Evolutionary conservation across 2,888 invertebrate genomes (phyloP), one percentile per base, ranked within the genome.

Genomic region (Dione juno): DNA sequence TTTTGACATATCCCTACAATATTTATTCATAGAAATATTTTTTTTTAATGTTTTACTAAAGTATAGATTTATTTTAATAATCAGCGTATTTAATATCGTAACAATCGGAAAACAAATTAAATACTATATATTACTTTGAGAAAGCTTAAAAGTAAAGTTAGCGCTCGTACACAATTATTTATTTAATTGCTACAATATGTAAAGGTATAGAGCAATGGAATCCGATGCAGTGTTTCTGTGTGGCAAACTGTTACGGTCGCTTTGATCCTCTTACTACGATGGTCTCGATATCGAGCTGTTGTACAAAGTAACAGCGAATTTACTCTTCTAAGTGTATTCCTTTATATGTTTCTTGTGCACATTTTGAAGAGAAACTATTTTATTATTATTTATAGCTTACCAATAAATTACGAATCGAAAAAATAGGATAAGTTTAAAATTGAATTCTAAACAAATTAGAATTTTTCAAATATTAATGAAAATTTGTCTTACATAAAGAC

Each of bases 261-360:
- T 81, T 76, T 85, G 87, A 90, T 89, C 89, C 87, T 88, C 89
- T 88, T 89, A 89, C 83, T 81, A 84, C 81, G 84, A 85, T 86
- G 79, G 84, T 77, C 76, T 76, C 76, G 77, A 80, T 79, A 84
- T 86, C 80, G 81, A 84, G 81, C 82, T 79, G 81, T 77, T 75
- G 68, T 72, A 74, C 76, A 73, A 71, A 63, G 61, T 64, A 66
- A 72, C 63, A 70, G 68, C 61, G 69, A 72, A 71, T 74, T 64
- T 70, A 50, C 69, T 53, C n/a, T 71, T 67, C 53, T 50, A 40
- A 68, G 67, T 67, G n/a, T 19, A 40, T 57, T 48, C 43, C 59
- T 45, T 61, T 50, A 65, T 61, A 66, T 48, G 19, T 67, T 37
- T 45, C n/a, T 35, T 45, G 57, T 11, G 37, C 40, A n/a, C 9